A percentile compares a stretch with the other conserved stretches of the same genome.
Conservation (phyloP, 2,797 vertebrate genomes). For the Ambastaia sidthimunki region DNA sequence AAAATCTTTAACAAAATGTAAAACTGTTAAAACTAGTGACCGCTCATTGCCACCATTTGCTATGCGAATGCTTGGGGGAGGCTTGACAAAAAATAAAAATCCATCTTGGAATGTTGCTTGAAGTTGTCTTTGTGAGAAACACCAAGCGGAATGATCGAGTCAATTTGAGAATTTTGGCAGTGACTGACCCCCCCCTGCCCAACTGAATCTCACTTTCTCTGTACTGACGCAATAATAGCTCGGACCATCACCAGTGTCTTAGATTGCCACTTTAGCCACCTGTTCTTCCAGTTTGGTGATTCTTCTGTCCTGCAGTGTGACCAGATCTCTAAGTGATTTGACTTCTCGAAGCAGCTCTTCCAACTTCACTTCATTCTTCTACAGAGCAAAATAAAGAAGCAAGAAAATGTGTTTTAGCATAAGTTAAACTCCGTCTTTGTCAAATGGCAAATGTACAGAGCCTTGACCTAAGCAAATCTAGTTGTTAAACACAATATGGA, state of each 20-base stretch:
- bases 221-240: conserved; percentile 32
- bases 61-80: conserved; percentile 56
- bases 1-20: conserved; percentile 42
- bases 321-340: conserved; percentile 93
- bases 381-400: conserved; percentile 34
- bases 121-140: conserved; percentile 66
- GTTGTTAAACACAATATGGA: background rate
- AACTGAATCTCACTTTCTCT: conserved; percentile 48
- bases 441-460: background rate
- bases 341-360: conserved; percentile 96
- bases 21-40: conserved; percentile 52
- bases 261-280: conserved; percentile 90
- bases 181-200: conserved; percentile 69
- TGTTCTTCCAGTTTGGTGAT: conserved; percentile 96
- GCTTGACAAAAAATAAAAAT: conserved; percentile 71
- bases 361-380: conserved; percentile 96
- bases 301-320: conserved; percentile 92
- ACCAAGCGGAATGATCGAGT: conserved; percentile 75
- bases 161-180: conserved; percentile 72
- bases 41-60: conserved; percentile 46
- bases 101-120: conserved; percentile 84
- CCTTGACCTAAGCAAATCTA: background rate
- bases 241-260: conserved; percentile 78
- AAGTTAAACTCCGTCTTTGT: background rate
- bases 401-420: background rate